Percentiles rank a stretch among this genome's conserved stretches.
phyloP scores from a whole-genome alignment of 2,113 vertebrate genomes.

The Gila orcuttii region DNA sequence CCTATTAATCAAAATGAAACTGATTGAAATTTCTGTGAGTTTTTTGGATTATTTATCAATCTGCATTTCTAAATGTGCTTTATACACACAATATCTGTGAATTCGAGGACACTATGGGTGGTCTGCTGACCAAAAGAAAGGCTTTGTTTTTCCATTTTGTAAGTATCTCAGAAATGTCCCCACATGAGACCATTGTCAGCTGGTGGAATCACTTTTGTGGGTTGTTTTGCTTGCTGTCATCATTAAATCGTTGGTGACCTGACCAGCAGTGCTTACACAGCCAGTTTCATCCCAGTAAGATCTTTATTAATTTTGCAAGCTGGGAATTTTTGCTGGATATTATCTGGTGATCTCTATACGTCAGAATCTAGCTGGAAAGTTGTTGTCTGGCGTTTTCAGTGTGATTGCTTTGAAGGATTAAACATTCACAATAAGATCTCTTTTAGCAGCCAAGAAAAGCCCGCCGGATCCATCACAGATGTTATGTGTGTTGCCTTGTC shows the following conservation, averaged over 20 bases:
- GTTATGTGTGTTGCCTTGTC: slow-evolving; percentile 23
- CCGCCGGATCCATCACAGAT: slow-evolving; percentile 19
- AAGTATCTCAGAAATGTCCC: slow-evolving; percentile 8
- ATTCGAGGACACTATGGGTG: not conserved
- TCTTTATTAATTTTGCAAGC: not conserved
- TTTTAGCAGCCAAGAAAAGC: slow-evolving; percentile 35
- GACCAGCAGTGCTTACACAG: not conserved
- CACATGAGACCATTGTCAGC: slow-evolving; percentile 4
- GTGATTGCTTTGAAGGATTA: not conserved
- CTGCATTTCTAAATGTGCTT: not conserved
- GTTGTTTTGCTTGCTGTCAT: slow-evolving; percentile 25
- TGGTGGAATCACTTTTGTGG: not conserved
- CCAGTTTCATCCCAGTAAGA: not conserved
- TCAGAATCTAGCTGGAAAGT: slow-evolving; percentile 3
- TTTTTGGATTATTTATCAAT: not conserved
- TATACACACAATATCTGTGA: not conserved
- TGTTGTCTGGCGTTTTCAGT: not conserved
- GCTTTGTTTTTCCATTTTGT: slow-evolving; percentile 21
- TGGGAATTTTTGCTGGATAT: not conserved
- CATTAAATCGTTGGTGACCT: not conserved
- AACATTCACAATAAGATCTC: slow-evolving; percentile 31
- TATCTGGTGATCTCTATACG: not conserved
- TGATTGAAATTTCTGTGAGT: not conserved
- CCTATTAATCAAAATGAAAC: not conserved
- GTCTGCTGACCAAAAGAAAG: slow-evolving; percentile 13